Base-by-base conservation (phyloP, 2,888 invertebrate species). In the Pollenia angustigena region DNA sequence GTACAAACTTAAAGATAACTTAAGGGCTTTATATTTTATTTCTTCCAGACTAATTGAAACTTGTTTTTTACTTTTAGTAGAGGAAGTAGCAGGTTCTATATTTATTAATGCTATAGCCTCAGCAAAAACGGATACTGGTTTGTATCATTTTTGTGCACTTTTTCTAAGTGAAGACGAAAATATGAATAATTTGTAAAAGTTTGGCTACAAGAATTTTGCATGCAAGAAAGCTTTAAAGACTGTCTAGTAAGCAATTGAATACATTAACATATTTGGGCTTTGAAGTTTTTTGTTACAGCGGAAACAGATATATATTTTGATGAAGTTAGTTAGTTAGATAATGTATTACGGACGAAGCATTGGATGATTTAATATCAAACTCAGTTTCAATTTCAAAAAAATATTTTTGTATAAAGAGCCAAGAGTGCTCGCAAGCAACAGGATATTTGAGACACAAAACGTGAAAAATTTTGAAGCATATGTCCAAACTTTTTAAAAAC, bases 1-100 rank as follows among this genome's bases (percentile, higher is more conserved):
- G 42, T 75, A 42, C 12, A 75, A 64, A n/a, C 50, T 75, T 64
- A 75, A 64, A 50, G 52, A 40, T 40, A 75, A 64, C 10, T 75
- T 18, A 4, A 75, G 64, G 16, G 50, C 75, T 16, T 75, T 40
- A 62, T 52, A 42, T 75, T 74, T 74, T 50, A 74, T 14, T 32
- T 58, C 12, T 23, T 58, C 32, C 16, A 32, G 42, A 14, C n/a
- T 56, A 2, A n/a, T n/a, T 54, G 54, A 54, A 18, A 52, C 40
- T 0, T 69, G 14, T 69, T 69, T 50, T 12, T n/a, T 54, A 69
- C n/a, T 69, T 69, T n/a, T 69, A 4, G 12, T 0, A 9, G 56
- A 16, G 11, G 54, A n/a, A 54, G n/a, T 40, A 69, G 40, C 32
- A 48, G 69, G n/a, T 54, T 69, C 32, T 42, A 54, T n/a, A n/a